Conservation (phyloP, 2,113 vertebrate genomes). For the Tetrax tetrax region DNA sequence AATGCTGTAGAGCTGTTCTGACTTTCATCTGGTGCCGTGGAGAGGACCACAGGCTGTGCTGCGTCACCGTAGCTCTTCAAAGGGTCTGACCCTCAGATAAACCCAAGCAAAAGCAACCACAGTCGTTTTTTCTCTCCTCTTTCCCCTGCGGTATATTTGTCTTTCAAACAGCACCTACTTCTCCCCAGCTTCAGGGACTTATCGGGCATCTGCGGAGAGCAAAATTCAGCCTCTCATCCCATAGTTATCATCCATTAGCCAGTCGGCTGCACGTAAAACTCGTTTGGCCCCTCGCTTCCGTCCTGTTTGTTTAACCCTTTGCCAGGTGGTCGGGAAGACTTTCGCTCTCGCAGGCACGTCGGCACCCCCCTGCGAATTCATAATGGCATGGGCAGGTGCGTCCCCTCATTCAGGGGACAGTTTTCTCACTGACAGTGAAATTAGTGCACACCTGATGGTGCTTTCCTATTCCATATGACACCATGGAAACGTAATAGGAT, state of each 20-base stretch:
- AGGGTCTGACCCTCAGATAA: neutral
- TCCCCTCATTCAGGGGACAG: neutral
- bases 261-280: neutral
- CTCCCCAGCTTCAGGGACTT: neutral
- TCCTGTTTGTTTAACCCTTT: neutral
- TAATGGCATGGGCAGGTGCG: fast-evolving
- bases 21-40: neutral
- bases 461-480: neutral
- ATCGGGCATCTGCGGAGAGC: neutral
- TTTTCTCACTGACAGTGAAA: neutral
- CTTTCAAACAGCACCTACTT: neutral
- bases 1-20: neutral
- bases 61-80: neutral
- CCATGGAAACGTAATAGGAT: fast-evolving
- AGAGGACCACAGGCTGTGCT: neutral
- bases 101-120: neutral
- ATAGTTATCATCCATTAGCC: neutral
- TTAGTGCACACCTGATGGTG: neutral
- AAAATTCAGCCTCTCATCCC: neutral
- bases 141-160: neutral
- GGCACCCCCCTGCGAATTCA: neutral
- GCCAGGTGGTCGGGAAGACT: neutral
- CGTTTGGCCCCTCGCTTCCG: neutral
- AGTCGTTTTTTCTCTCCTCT: neutral
- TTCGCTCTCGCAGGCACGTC: fast-evolving